Conservation (phyloP, 1,140 invertebrate species). For the Hyles euphorbiae region DNA sequence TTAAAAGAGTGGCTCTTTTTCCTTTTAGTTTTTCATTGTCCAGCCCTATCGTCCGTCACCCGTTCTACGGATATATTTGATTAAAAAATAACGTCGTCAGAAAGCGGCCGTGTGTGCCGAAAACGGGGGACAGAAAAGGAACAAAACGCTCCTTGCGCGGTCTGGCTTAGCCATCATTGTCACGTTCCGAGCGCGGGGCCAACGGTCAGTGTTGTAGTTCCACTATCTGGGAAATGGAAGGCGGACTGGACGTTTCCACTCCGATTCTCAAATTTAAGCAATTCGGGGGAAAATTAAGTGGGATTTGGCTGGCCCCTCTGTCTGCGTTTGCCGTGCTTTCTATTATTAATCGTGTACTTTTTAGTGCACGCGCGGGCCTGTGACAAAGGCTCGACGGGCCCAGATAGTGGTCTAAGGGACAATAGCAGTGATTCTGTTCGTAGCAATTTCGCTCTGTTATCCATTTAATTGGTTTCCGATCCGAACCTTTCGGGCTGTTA, state of each 20-base stretch:
- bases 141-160: conserved; percentile 58
- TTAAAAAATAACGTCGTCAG: conserved; percentile 77
- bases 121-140: conserved; percentile 55
- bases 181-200: conserved; percentile 37
- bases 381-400: conserved; percentile 39
- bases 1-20: conserved; percentile 69
- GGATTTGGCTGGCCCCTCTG: conserved; percentile 14
- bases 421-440: conserved; percentile 60
- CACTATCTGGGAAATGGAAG: conserved; percentile 56
- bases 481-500: too few species aligned
- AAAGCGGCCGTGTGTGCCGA: conserved; percentile 54
- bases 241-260: conserved; percentile 20
- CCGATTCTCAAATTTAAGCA: conserved; percentile 8
- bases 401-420: conserved; percentile 60
- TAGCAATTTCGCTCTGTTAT: conserved; percentile 35
- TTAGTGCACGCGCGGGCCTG: conserved; percentile 38
- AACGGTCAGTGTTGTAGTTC: conserved; percentile 45
- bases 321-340: conserved; percentile 35
- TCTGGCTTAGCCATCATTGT: conserved; percentile 71
- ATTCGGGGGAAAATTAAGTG: conserved; percentile 12
- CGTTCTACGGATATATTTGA: conserved; percentile 74
- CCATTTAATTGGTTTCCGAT: conserved; percentile 58
- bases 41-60: conserved; percentile 73
- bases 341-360: conserved; percentile 54
- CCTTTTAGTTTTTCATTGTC: conserved; percentile 70